These are phyloP conservation scores for Monodelphis domestica DNA, from an alignment of 2,797 vertebrate genomes.

Conservation along the genomic window DNA sequence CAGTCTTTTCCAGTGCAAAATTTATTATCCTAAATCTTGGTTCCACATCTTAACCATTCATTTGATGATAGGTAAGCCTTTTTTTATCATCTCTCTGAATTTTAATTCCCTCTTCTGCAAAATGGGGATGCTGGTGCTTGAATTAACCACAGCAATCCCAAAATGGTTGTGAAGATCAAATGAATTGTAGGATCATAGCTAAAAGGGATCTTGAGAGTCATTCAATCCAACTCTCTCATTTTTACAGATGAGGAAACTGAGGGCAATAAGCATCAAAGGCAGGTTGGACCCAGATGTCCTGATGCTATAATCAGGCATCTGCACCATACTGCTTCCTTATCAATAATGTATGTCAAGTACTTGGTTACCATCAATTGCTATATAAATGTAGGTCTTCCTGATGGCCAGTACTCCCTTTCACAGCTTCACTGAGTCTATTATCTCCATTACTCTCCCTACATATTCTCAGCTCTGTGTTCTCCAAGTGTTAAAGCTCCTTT, in stretches of 20 bases:
- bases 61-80: not conserved
- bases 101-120: not conserved
- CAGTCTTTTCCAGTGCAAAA: not conserved
- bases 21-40: not conserved
- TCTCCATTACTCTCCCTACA: not conserved
- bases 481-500: not conserved
- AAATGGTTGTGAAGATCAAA: not conserved
- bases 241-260: not conserved
- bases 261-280: not conserved
- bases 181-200: not conserved
- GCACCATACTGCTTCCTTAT: not conserved
- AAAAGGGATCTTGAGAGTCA: not conserved
- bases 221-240: not conserved
- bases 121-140: no score
- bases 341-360: not conserved
- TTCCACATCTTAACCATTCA: not conserved
- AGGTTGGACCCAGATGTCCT: not conserved
- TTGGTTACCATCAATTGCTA: not conserved
- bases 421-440: not conserved
- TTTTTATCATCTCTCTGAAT: not conserved
- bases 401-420: not conserved
- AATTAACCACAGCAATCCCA: no score
- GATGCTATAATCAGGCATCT: not conserved
- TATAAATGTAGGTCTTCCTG: not conserved
- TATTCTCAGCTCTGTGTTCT: slow-evolving; percentile 2